Evolutionary conservation across 2,888 invertebrate genomes (phyloP), one percentile per base, ranked within the genome.

Genomic region (Limnephilus rhombicus): DNA sequence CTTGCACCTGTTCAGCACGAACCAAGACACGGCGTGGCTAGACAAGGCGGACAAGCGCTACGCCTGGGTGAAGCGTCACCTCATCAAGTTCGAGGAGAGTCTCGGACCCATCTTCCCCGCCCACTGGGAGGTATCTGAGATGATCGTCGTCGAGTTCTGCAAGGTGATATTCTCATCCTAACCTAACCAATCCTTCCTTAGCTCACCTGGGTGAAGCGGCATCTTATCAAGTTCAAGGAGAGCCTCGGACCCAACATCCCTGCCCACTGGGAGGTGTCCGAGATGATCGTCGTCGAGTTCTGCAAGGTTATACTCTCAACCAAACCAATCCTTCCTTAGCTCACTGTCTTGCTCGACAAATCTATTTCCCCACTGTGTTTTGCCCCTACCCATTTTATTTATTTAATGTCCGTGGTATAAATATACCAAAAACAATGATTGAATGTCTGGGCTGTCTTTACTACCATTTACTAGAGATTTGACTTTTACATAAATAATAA

Each of bases 21-120:
- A 98, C 94, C 99, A 99, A 95, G 99, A 99, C 95, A 98, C 98
- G 87, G 99, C 99, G 1, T 99, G 99, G 99, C 95, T 99, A 93
- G 98, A 99, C 94, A 99, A 99, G 95, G 98, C 99, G 90, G 99
- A 99, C 94, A 98, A 98, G 92, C 97, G 99, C 89, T 99, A 98
- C 95, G 98, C 98, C 7, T 99, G 99, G 99, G 97, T 99, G 87
- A 99, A 99, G 95, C 97, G 98, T 24, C 98, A 99, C 95, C 96
- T 99, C 93, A 97, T 99, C 9, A 98, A 99, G 94, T 99, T 99
- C 95, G 99, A 99, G 95, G 98, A 99, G 93, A 97, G 98, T 94
- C 96, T 98, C 94, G 98, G 98, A 0, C 96, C 97, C 37, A 97
- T 99, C 94, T 99, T 99, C 95, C 99, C 99, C 0, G 96, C 97